These are phyloP conservation scores for Lapara coniferarum DNA, from an alignment of 2,888 invertebrate genomes.

Conservation along the genomic window DNA sequence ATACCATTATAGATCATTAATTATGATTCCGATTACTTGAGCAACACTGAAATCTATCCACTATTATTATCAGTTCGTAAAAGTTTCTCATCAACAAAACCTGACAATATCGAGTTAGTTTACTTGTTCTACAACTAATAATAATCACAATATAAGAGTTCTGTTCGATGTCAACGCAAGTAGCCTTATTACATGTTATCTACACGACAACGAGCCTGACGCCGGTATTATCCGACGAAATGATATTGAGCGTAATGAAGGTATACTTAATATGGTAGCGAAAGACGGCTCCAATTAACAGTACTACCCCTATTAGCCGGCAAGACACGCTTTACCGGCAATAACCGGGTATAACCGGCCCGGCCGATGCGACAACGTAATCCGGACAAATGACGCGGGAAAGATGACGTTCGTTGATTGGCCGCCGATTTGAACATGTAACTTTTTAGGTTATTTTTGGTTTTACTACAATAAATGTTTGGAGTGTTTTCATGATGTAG, in stretches of 20 bases:
- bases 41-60: too few species aligned
- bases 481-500: too few species aligned
- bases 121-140: neutral
- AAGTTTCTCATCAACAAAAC: too few species aligned
- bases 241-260: slow-evolving; percentile 41
- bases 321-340: slow-evolving; percentile 57
- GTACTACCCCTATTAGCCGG: slow-evolving; percentile 64
- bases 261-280: slow-evolving; percentile 49
- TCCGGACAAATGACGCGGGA: slow-evolving; percentile 69
- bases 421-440: slow-evolving; percentile 49
- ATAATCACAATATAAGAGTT: neutral
- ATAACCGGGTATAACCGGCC: slow-evolving; percentile 59
- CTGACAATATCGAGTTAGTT: too few species aligned
- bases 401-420: slow-evolving; percentile 70
- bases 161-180: slow-evolving; percentile 5
- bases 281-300: slow-evolving; percentile 63
- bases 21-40: too few species aligned
- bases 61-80: too few species aligned
- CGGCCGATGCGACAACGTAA: slow-evolving; percentile 56
- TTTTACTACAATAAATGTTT: neutral
- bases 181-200: slow-evolving; percentile 31
- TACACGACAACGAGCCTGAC: slow-evolving; percentile 28
- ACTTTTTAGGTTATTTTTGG: neutral
- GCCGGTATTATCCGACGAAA: slow-evolving; percentile 27
- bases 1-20: too few species aligned